These are phyloP conservation scores for Platyscapa corneri DNA, from an alignment of 1,140 invertebrate species.

Conservation along the genomic window DNA sequence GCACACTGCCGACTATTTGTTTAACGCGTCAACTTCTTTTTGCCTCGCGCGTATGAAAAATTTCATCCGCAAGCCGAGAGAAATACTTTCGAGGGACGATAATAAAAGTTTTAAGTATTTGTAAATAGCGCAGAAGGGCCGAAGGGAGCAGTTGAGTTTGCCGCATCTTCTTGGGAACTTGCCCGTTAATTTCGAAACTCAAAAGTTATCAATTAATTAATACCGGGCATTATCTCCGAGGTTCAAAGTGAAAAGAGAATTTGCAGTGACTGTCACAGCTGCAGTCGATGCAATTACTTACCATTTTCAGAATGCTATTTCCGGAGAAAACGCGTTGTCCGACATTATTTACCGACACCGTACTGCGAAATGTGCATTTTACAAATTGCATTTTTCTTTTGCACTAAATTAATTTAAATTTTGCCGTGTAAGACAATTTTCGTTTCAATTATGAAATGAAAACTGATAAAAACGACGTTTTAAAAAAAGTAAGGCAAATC, in stretches of 20 bases:
- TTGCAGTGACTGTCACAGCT: too few species aligned
- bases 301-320: not conserved
- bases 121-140: not conserved
- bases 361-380: too few species aligned
- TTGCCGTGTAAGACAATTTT: too few species aligned
- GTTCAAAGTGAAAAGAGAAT: too few species aligned
- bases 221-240: not conserved
- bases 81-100: not conserved
- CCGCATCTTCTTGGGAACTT: not conserved
- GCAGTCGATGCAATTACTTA: not conserved
- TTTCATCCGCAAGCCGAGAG: not conserved
- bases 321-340: too few species aligned
- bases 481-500: too few species aligned
- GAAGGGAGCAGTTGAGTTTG: not conserved
- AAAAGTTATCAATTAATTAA: not conserved
- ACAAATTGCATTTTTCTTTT: too few species aligned
- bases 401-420: too few species aligned
- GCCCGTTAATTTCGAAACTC: not conserved
- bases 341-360: too few species aligned
- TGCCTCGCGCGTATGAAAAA: not conserved
- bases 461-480: too few species aligned
- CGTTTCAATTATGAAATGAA: too few species aligned
- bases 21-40: constrained; percentile 6
- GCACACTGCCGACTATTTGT: not conserved
- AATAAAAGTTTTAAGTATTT: constrained; percentile 24